Conservation (phyloP, 2,113 vertebrate genomes). For the Cochlearius cochlearius region DNA sequence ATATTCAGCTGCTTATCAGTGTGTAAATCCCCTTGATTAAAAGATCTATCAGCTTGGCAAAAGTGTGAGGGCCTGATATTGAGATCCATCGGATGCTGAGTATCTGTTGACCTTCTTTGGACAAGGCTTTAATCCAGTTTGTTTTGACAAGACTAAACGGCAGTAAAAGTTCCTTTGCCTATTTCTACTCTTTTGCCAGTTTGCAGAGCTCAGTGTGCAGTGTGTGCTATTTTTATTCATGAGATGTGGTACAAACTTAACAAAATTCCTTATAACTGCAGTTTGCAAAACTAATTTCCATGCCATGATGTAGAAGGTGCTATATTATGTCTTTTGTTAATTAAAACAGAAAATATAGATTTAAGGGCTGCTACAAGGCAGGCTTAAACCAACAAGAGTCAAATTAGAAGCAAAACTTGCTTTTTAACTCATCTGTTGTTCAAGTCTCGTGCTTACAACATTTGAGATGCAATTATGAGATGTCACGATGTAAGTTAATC, state of each 20-base stretch:
- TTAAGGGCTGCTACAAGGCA: background rate
- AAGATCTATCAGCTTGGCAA: background rate
- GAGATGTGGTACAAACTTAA: background rate
- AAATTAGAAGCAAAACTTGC: background rate
- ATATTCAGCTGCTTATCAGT: background rate
- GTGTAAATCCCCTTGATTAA: background rate
- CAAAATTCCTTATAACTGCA: background rate
- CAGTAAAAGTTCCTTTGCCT: background rate
- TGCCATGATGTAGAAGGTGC: background rate
- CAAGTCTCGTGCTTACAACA: fast-evolving
- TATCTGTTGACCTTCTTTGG: background rate
- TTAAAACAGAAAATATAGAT: background rate
- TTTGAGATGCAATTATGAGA: background rate
- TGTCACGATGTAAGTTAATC: background rate
- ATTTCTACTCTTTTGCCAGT: background rate
- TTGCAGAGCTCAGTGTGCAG: background rate
- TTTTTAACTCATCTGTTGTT: background rate
- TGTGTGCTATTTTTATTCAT: background rate
- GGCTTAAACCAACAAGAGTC: background rate
- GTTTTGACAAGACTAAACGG: background rate
- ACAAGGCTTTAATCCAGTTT: background rate
- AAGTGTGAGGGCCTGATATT: background rate
- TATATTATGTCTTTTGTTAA: background rate
- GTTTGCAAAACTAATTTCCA: background rate
- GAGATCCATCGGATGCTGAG: background rate